phyloP scores from a whole-genome alignment of 2,888 invertebrate species.

The Platycheirus rosarum region DNA sequence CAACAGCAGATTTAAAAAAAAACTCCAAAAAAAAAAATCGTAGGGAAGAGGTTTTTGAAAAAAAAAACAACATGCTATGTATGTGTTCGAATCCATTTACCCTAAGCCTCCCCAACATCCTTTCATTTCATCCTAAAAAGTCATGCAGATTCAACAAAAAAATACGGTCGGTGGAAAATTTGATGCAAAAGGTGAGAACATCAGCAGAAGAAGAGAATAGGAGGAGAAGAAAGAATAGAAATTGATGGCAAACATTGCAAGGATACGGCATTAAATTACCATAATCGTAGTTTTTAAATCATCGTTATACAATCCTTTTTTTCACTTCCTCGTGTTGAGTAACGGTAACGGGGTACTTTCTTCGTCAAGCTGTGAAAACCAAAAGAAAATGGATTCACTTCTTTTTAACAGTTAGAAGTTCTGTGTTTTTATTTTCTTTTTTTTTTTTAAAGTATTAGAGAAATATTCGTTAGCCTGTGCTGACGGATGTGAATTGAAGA shows the following conservation, averaged over 20 bases:
- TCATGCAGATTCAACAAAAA: constrained; percentile 54
- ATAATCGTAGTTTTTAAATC: constrained; percentile 74
- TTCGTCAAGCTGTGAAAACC: constrained; percentile 51
- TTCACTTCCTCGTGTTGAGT: not conserved
- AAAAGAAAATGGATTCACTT: constrained; percentile 55
- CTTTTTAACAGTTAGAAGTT: constrained; percentile 22
- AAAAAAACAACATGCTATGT: not conserved
- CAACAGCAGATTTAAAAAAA: constrained; percentile 45
- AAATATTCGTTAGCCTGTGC: constrained; percentile 39
- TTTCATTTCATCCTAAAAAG: constrained; percentile 23
- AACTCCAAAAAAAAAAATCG: constrained; percentile 9
- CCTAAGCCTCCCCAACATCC: constrained; percentile 24
- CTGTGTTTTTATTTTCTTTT: constrained; percentile 3
- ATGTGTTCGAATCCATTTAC: constrained; percentile 39
- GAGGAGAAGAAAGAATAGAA: constrained; percentile 53
- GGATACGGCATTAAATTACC: constrained; percentile 73
- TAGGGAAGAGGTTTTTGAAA: not conserved
- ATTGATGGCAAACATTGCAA: constrained; percentile 70
- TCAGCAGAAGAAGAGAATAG: constrained; percentile 39
- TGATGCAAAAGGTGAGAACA: constrained; percentile 61
- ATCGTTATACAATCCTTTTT: constrained; percentile 63
- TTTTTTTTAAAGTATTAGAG: not conserved
- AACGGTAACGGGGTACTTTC: constrained; percentile 23
- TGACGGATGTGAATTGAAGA: constrained; percentile 43
- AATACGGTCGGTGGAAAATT: not conserved